These are phyloP conservation scores for Calameuta idolon DNA, from an alignment of 2,888 invertebrate genomes.

Conservation along the genomic window DNA sequence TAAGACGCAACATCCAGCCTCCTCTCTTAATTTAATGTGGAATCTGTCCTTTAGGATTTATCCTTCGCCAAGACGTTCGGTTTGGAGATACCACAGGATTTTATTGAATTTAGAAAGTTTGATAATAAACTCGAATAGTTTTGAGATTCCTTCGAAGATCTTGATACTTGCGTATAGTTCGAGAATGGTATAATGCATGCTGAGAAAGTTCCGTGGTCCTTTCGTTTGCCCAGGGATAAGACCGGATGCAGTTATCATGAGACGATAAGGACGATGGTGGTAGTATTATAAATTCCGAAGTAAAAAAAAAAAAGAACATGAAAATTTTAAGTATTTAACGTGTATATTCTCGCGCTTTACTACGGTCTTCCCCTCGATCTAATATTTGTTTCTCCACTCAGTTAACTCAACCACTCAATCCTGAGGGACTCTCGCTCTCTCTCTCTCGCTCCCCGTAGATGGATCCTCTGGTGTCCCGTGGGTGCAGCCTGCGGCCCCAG, in stretches of 20 bases:
- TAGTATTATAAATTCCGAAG: neutral
- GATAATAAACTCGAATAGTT: neutral
- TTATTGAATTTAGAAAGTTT: neutral
- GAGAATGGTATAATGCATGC: neutral
- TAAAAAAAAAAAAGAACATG: neutral
- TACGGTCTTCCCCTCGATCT: neutral
- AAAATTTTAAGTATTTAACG: neutral
- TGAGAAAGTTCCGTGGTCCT: constrained; percentile 5
- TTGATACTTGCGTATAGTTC: neutral
- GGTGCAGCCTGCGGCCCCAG: neutral
- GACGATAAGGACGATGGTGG: constrained; percentile 28
- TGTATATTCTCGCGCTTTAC: neutral
- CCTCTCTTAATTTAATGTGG: neutral
- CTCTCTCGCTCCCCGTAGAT: too few species aligned
- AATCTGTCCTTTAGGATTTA: neutral
- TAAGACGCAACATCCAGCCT: neutral
- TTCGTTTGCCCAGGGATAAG: constrained; percentile 49
- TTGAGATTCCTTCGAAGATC: neutral
- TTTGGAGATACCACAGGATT: neutral
- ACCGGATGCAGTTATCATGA: constrained; percentile 57
- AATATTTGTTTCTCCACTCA: neutral
- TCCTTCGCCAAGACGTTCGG: neutral
- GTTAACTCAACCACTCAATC: neutral
- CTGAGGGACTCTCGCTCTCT: neutral
- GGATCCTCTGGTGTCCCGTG: neutral